Evolutionary conservation across 2,888 invertebrate species (phyloP).

Genomic region (Lumbricus terrestris): DNA sequence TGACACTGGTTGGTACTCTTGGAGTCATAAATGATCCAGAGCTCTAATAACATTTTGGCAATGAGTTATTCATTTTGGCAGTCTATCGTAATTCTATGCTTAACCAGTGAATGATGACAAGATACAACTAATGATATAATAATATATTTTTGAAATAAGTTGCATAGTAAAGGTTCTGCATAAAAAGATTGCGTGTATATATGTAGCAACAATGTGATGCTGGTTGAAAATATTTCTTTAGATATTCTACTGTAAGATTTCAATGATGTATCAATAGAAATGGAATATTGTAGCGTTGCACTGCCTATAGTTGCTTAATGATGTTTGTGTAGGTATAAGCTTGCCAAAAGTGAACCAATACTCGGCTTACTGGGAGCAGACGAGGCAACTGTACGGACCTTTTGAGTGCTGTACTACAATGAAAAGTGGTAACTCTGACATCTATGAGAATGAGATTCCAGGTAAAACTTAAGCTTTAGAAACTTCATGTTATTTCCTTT

Average conservation of each 20-base stretch:
- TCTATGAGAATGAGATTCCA: conserved; percentile 96
- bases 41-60: neutral
- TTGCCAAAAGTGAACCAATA: conserved; percentile 84
- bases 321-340: conserved; percentile 64
- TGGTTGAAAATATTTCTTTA: neutral
- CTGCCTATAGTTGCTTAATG: neutral
- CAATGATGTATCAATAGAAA: neutral
- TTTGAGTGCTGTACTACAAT: conserved; percentile 98
- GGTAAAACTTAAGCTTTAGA: conserved; percentile 63
- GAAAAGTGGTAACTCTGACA: conserved; percentile 98
- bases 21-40: neutral
- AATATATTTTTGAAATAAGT: neutral
- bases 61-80: neutral
- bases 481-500: neutral
- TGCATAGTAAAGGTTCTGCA: neutral
- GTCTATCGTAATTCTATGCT: neutral
- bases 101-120: neutral
- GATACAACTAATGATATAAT: neutral
- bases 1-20: conserved; percentile 65
- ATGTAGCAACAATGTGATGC: neutral
- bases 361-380: conserved; percentile 98
- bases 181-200: neutral
- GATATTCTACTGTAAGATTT: neutral
- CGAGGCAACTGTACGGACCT: conserved; percentile 85
- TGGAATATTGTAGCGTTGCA: neutral